phyloP scores from a whole-genome alignment of 2,113 vertebrate species.

The Nycticebus coucang region DNA sequence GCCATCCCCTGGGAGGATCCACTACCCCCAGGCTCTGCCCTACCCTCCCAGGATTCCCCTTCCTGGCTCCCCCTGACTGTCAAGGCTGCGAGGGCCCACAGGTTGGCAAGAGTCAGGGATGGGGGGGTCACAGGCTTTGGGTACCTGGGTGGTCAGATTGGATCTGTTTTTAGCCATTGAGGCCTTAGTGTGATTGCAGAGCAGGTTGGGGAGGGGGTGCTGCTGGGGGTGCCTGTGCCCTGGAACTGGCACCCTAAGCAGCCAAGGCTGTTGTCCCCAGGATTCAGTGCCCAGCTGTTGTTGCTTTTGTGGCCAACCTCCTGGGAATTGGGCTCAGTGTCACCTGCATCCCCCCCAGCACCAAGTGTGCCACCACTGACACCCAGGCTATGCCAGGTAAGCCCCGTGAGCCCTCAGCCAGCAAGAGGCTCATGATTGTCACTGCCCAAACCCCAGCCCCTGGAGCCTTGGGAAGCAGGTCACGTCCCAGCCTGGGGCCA shows the following conservation, averaged over 20 bases:
- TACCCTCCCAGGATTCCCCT: neutral
- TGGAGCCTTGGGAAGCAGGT: too few species aligned
- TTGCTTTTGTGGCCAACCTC: conserved; percentile 86
- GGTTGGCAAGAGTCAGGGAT: rapidly evolving
- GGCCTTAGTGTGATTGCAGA: rapidly evolving
- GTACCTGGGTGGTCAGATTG: rapidly evolving
- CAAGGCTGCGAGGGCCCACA: rapidly evolving
- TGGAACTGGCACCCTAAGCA: rapidly evolving
- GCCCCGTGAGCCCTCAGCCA: neutral
- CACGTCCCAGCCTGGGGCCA: neutral
- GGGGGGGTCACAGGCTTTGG: neutral
- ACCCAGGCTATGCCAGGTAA: conserved; percentile 44
- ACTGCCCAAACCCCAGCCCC: neutral
- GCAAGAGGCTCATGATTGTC: rapidly evolving
- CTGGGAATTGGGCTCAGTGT: conserved; percentile 87
- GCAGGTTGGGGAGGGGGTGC: too few species aligned
- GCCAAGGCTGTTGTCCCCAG: conserved; percentile 78
- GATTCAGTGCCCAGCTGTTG: conserved; percentile 81
- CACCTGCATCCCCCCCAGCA: conserved; percentile 88
- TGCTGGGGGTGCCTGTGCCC: rapidly evolving
- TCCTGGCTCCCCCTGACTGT: rapidly evolving
- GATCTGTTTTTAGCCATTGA: neutral
- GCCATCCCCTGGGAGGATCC: rapidly evolving
- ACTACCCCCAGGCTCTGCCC: neutral
- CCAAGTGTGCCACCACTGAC: conserved; percentile 80